Conservation (phyloP, 1,140 invertebrate genomes). For the Idris sp. region DNA sequence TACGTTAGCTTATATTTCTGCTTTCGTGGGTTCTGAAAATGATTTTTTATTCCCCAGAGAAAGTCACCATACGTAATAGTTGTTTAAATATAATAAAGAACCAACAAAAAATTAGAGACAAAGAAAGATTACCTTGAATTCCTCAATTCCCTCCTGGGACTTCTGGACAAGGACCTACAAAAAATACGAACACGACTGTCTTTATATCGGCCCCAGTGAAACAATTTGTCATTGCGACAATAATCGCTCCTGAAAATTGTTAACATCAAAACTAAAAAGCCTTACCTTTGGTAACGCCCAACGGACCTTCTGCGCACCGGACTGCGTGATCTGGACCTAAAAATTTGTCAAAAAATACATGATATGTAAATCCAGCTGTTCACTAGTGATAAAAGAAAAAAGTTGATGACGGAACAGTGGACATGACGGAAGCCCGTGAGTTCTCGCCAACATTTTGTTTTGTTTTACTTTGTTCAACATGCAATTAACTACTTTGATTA, state of each 20-base stretch:
- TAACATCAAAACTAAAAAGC: conserved; percentile 10
- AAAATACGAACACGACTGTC: conserved; percentile 67
- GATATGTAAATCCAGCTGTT: conserved; percentile 62
- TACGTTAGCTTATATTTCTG: neutral
- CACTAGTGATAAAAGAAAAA: too few species aligned
- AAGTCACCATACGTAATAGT: too few species aligned
- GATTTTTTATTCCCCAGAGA: too few species aligned
- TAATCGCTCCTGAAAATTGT: conserved; percentile 69
- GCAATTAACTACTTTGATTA: conserved; percentile 27
- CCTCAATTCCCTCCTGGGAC: conserved; percentile 64
- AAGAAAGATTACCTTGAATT: conserved; percentile 70
- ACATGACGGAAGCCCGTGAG: too few species aligned
- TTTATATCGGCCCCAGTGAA: conserved; percentile 62
- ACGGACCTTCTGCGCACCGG: conserved; percentile 66
- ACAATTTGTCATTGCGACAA: conserved; percentile 55
- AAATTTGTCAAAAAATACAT: conserved; percentile 70
- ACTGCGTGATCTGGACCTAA: conserved; percentile 71
- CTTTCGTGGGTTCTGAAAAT: conserved; percentile 70
- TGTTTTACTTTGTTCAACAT: conserved; percentile 18
- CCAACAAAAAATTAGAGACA: conserved; percentile 13
- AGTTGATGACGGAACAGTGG: conserved; percentile 53
- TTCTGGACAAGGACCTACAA: conserved; percentile 73
- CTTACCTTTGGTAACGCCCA: conserved; percentile 73
- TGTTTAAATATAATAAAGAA: too few species aligned
- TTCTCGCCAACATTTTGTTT: conserved; percentile 42